Evolutionary conservation across 1,140 invertebrate species (phyloP), one percentile per base, ranked within the genome.

Genomic region (Ceratosolen fusciceps): DNA sequence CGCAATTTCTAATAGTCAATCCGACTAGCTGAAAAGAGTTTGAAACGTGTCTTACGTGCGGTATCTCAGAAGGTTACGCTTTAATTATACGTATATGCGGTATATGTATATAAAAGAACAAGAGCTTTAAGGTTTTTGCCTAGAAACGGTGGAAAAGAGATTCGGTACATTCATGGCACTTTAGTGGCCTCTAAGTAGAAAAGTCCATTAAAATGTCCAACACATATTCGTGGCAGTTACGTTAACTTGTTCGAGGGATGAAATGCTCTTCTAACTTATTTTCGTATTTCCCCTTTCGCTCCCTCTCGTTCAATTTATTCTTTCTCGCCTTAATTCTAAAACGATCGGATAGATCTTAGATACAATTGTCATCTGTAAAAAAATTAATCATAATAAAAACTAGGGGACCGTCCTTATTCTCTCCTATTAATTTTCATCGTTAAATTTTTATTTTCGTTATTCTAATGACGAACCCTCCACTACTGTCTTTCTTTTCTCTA

Each of bases 141-240:
- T 78, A 80, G 85, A 87, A 85, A 82, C 65, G 24, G 21, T 70
- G 82, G 84, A 82, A 85, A 87, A 87, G 83, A 88, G 87, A 84
- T 84, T 85, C 81, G 39, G 78, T 79, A 81, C 77, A 78, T 82
- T 83, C 76, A 82, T 65, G 79, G 84, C 87, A 89, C 86, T 90
- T 89, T 82, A 87, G 85, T 88, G 89, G 88, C 88, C 84, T 90
- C 88, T 90, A 90, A 90, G 89, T 88, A 87, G 84, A 86, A 90
- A 90, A 90, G 88, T 89, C 87, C 84, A 90, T 90, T 90, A 90
- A 89, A 90, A 86, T 82, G 82, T 82, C 83, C 81, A 75, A 62
- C 37, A 60, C 60, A 43, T 52, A 43, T 58, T 37, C 49, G 26
- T 16, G 21, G 14, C 14, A 24, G 54, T 74, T 74, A 62, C 26